Conservation (phyloP, 1,140 invertebrate species). For the Probaryconus sp. region DNA sequence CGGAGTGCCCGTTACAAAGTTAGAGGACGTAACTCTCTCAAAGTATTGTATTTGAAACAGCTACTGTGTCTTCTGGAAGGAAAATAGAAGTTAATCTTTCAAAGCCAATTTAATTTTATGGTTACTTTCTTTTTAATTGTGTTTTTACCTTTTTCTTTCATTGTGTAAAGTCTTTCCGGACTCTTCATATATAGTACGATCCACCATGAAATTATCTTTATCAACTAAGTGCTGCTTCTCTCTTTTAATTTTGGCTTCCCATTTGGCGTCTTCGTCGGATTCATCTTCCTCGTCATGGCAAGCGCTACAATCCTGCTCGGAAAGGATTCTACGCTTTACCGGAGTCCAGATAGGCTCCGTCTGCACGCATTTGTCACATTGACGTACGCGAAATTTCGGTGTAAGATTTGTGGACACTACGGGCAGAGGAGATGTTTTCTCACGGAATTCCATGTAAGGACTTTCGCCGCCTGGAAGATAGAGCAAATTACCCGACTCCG, state of each 20-base stretch:
- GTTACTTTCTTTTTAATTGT: too few species aligned
- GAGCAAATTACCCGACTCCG: slow-evolving; percentile 72
- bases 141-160: slow-evolving; percentile 76
- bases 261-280: slow-evolving; percentile 62
- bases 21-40: slow-evolving; percentile 73
- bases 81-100: slow-evolving; percentile 46
- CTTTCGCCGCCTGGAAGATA: slow-evolving; percentile 76
- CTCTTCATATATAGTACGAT: slow-evolving; percentile 66
- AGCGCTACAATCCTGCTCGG: slow-evolving; percentile 70
- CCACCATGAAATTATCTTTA: slow-evolving; percentile 68
- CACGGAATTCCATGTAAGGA: slow-evolving; percentile 80
- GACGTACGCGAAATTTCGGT: slow-evolving; percentile 79
- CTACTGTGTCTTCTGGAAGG: slow-evolving; percentile 74
- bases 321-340: slow-evolving; percentile 72
- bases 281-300: slow-evolving; percentile 33
- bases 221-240: slow-evolving; percentile 17
- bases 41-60: slow-evolving; percentile 73
- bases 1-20: slow-evolving; percentile 68
- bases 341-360: slow-evolving; percentile 78
- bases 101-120: slow-evolving; percentile 5
- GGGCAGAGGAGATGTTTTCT: slow-evolving; percentile 57
- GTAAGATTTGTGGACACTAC: slow-evolving; percentile 72
- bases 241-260: slow-evolving; percentile 35
- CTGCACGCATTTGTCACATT: slow-evolving; percentile 81
- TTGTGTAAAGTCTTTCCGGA: slow-evolving; percentile 69